Evolutionary conservation across 2,888 invertebrate genomes (phyloP), one percentile per base, ranked within the genome.

Genomic region (Pyrocoelia pectoralis): DNA sequence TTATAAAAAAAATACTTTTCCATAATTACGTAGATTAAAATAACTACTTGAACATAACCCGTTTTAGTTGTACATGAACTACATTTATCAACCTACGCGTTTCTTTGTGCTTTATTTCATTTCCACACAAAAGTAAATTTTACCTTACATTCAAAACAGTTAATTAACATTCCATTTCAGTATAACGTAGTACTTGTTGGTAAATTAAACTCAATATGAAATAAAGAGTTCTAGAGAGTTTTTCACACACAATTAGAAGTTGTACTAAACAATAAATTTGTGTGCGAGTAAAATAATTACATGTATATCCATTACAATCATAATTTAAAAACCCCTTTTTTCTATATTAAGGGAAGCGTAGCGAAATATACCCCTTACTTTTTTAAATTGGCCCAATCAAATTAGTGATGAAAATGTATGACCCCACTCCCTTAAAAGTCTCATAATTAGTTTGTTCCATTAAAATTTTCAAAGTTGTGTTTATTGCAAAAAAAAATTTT

Each of bases 91-190:
- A 33, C 2, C 33, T n/a, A 33, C 2, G 33, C 10, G n/a, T n/a
- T 33, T 33, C 33, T 33, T 8, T 33, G 33, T 33, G n/a, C 33
- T n/a, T 33, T 33, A 33, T 33, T 33, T 33, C 10, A n/a, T 33
- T n/a, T 33, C 33, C 8, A n/a, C 33, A 33, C 33, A 33, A 33
- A 33, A 33, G 10, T n/a, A 33, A 33, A 33, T 33, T 33, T 33
- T 33, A 33, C 33, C 33, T 33, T 33, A 33, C 33, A 33, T 33
- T 33, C 33, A 33, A 33, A 33, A 33, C 33, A 33, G 33, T 33
- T 33, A 33, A 33, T 33, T 33, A 33, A 33, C 33, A 33, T 33
- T 33, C 33, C 33, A 33, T 33, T 33, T 33, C 8, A n/a, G 2
- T n/a, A 33, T 10, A 33, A 33, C 33, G 2, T 2, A 33, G n/a